phyloP scores from a whole-genome alignment of 2,113 vertebrate species.

The Lepisosteus oculatus region DNA sequence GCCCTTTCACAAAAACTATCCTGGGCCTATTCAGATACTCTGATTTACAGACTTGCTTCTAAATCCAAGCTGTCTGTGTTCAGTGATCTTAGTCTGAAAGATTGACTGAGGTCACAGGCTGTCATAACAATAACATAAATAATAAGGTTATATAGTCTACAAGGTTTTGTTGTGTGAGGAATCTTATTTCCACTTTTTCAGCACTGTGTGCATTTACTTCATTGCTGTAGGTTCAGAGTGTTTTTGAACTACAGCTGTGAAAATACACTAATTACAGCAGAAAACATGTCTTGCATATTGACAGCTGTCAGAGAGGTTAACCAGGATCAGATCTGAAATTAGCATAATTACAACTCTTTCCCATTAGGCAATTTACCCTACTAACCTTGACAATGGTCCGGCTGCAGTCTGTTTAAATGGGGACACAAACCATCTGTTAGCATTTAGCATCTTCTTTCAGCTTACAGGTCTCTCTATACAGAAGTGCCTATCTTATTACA shows the following conservation, averaged over 20 bases:
- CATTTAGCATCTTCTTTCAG: conserved; percentile 26
- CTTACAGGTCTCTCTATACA: conserved; percentile 6
- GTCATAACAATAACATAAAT: background rate
- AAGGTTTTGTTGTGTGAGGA: background rate
- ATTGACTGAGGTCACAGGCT: no score
- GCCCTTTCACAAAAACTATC: background rate
- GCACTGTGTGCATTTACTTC: background rate
- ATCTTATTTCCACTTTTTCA: background rate
- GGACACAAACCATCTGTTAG: conserved; percentile 32
- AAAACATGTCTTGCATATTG: background rate
- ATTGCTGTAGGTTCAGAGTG: background rate
- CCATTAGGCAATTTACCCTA: conserved; percentile 1
- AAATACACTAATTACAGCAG: background rate
- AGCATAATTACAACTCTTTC: conserved; percentile 28
- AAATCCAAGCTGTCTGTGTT: background rate
- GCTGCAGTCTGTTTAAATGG: background rate
- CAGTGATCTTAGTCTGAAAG: no score
- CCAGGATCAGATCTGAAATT: conserved; percentile 27
- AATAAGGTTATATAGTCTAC: background rate
- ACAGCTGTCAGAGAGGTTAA: conserved; percentile 25
- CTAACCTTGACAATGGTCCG: background rate
- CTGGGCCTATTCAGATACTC: background rate
- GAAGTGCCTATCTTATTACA: background rate
- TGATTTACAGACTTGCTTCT: background rate
- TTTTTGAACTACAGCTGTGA: background rate